Percentiles rank a stretch among this genome's conserved stretches.
Evolutionary conservation across 2,797 vertebrate genomes (phyloP).

Genomic region (Acanthurus lineatus): DNA sequence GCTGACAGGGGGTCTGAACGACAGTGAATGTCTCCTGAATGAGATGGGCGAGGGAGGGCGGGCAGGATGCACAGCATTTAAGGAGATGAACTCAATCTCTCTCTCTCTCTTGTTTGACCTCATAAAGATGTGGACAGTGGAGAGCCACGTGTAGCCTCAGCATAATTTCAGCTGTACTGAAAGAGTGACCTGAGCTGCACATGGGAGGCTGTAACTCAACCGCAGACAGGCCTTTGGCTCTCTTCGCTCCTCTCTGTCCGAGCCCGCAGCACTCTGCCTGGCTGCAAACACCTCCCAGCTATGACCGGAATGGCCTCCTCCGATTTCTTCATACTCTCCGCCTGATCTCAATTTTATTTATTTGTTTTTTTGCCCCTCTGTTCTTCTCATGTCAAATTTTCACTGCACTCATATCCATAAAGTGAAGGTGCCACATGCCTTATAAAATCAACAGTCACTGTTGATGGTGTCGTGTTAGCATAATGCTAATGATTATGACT

Average conservation of each 20-base stretch:
- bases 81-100: conserved; percentile 23
- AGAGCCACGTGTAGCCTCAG: conserved; percentile 53
- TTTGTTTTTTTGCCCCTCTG: conserved; percentile 15
- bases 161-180: conserved; percentile 45
- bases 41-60: conserved; percentile 15
- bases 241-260: conserved; percentile 30
- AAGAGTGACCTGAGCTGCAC: conserved; percentile 48
- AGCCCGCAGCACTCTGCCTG: conserved; percentile 8
- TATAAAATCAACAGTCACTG: conserved; percentile 1
- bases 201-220: conserved; percentile 47
- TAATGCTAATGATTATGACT: conserved; percentile 31
- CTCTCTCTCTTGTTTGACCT: conserved; percentile 56
- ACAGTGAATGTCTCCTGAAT: conserved; percentile 41
- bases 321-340: neutral
- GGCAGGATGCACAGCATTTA: conserved; percentile 2
- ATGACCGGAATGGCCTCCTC: neutral
- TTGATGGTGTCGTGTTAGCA: conserved; percentile 12
- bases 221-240: conserved; percentile 44
- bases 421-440: conserved; percentile 28
- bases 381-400: conserved; percentile 30
- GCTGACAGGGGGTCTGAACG: conserved; percentile 31
- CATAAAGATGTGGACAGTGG: conserved; percentile 51
- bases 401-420: conserved; percentile 38
- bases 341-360: neutral
- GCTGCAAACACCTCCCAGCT: conserved; percentile 18